phyloP scores from a whole-genome alignment of 2,113 vertebrate species.

The Epinephelus fuscoguttatus region DNA sequence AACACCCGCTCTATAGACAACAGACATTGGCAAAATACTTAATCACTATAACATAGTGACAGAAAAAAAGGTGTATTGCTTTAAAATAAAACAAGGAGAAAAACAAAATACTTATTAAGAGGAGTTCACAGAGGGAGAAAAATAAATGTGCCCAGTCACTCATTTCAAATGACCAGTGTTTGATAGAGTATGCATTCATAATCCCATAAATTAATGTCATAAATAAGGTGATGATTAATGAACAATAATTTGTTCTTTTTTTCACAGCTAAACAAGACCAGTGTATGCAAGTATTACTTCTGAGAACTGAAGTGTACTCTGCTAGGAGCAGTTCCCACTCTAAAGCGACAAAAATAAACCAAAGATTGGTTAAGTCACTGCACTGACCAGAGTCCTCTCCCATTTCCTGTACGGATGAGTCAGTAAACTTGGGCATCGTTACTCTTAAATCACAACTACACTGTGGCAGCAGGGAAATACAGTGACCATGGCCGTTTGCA shows the following conservation, averaged over 20 bases:
- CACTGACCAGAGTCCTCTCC: constrained; percentile 56
- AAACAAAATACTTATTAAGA: constrained; percentile 61
- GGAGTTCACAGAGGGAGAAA: constrained; percentile 63
- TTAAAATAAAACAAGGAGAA: constrained; percentile 66
- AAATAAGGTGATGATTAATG: constrained; percentile 81
- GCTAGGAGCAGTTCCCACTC: constrained; percentile 57
- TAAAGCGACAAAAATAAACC: constrained; percentile 59
- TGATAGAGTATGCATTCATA: constrained; percentile 68
- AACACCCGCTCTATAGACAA: constrained; percentile 69
- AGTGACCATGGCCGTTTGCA: constrained; percentile 50
- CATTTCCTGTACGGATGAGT: constrained; percentile 67
- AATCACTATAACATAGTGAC: constrained; percentile 67
- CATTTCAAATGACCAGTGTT: constrained; percentile 67
- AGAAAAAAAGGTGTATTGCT: constrained; percentile 66
- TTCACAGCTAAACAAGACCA: constrained; percentile 83
- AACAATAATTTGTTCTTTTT: constrained; percentile 79
- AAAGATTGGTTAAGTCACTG: constrained; percentile 59
- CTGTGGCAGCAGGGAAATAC: constrained; percentile 43
- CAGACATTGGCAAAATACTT: constrained; percentile 77
- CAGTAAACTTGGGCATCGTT: constrained; percentile 56
- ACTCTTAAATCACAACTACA: constrained; percentile 41
- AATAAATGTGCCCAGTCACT: constrained; percentile 69
- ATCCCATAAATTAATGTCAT: constrained; percentile 83
- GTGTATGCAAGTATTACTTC: constrained; percentile 74
- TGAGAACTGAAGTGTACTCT: constrained; percentile 62